Conservation (phyloP, 2,113 vertebrate genomes). For the Dicaeum eximium region DNA sequence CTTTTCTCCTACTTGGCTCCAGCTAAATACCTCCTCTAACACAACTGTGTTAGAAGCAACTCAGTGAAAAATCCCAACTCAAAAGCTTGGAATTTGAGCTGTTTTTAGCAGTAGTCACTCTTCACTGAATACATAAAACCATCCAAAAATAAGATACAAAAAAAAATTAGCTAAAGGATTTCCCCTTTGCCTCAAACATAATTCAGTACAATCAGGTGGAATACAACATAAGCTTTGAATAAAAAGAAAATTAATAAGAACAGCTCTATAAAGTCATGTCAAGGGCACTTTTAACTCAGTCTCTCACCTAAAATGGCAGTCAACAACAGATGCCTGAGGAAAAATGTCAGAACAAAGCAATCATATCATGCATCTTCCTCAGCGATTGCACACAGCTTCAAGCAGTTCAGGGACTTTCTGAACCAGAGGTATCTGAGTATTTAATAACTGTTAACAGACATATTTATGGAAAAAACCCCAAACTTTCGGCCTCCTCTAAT, state of each 20-base stretch:
- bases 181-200: neutral
- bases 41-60: neutral
- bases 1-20: neutral
- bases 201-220: neutral
- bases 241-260: neutral
- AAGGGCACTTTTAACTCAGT: neutral
- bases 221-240: neutral
- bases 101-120: neutral
- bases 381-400: neutral
- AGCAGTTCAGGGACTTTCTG: neutral
- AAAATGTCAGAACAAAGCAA: neutral
- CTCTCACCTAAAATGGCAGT: neutral
- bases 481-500: neutral
- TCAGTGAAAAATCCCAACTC: neutral
- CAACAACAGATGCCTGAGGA: neutral
- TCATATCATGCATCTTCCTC: neutral
- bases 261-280: neutral
- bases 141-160: neutral
- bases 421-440: neutral
- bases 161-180: neutral
- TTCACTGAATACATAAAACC: neutral
- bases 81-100: neutral
- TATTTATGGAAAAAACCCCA: neutral
- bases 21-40: neutral
- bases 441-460: neutral